Conservation (phyloP, 2,113 vertebrate species). For the Campylorhamphus procurvoides region DNA sequence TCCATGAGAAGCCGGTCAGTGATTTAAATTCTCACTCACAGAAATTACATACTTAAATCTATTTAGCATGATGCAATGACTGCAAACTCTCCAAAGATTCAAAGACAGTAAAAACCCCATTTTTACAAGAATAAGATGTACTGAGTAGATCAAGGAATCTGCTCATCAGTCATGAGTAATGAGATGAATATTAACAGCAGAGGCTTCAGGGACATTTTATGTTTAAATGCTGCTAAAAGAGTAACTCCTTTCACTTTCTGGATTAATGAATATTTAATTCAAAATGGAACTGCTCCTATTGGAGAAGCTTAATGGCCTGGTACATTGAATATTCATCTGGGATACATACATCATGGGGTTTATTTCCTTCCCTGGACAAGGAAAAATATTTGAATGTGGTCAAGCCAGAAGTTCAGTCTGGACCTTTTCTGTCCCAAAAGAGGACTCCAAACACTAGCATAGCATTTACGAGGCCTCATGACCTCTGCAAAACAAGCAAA, state of each 20-base stretch:
- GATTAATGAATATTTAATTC: conserved; percentile 12
- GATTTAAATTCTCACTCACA: not conserved
- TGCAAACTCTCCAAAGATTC: not conserved
- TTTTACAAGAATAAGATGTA: not conserved
- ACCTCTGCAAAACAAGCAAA: not conserved
- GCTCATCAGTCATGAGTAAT: not conserved
- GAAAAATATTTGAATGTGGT: not conserved
- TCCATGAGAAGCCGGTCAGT: not conserved
- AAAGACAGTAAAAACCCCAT: not conserved
- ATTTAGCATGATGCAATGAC: not conserved
- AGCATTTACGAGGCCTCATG: not conserved
- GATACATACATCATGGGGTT: not conserved
- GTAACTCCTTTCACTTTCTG: not conserved
- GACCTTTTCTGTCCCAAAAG: not conserved
- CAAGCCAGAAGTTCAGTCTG: not conserved
- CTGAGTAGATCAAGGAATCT: not conserved
- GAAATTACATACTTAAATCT: not conserved
- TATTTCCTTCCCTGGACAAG: not conserved
- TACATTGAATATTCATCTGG: not conserved
- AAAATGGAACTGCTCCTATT: not conserved
- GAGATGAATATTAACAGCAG: not conserved
- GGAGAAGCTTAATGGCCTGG: not conserved
- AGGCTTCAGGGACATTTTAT: not conserved
- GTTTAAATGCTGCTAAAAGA: not conserved
- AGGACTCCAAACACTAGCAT: not conserved